A percentile compares a stretch with the other conserved stretches of the same genome.
Evolutionary conservation across 2,797 vertebrate species (phyloP).

Genomic region (Rhabdophis nuchalis): DNA sequence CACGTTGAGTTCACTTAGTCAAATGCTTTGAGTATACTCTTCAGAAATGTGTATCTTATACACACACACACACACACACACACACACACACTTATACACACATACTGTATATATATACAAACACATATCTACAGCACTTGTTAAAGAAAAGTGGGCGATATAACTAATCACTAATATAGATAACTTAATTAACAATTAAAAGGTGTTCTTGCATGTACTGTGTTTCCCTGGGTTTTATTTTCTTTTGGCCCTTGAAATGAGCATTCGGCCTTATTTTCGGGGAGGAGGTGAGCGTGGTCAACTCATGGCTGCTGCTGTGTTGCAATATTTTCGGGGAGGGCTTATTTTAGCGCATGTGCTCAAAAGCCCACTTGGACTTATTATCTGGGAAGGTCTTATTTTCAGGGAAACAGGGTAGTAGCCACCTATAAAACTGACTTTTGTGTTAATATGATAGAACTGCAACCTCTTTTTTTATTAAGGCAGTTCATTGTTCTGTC

Average conservation of each 20-base stretch:
- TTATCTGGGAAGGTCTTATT: no score
- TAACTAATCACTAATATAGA: background rate
- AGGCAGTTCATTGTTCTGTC: background rate
- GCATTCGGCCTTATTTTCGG: no score
- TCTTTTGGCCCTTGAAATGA: no score
- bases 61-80: no score
- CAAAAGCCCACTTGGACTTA: no score
- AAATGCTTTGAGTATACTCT: background rate
- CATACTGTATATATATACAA: no score
- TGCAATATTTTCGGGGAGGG: no score
- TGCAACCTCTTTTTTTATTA: background rate
- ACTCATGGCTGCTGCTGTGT: no score
- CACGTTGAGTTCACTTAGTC: background rate
- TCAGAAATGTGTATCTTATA: background rate
- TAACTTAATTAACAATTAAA: background rate
- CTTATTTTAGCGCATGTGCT: no score
- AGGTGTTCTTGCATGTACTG: background rate
- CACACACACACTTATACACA: background rate
- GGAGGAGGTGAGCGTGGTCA: no score
- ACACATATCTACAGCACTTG: background rate
- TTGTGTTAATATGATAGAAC: background rate
- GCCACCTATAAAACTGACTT: background rate
- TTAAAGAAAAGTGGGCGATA: background rate
- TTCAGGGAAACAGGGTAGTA: background rate
- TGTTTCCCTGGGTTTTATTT: no score